Percentiles rank a stretch among this genome's conserved stretches.
Evolutionary conservation across 1,140 invertebrate genomes (phyloP).

Genomic region (Vanessa atalanta): DNA sequence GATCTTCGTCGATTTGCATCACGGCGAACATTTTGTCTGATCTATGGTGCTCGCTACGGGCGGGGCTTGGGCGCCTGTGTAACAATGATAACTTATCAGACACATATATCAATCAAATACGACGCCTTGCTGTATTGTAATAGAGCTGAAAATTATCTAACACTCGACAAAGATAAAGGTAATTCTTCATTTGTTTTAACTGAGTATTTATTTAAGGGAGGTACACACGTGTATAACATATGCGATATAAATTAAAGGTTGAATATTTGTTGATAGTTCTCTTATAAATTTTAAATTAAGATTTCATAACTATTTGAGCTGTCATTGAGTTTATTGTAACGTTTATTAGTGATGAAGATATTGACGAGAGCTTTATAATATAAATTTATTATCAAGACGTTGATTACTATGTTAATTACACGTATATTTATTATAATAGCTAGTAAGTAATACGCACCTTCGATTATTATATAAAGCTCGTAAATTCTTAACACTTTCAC

Average conservation of each 20-base stretch:
- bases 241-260: not conserved
- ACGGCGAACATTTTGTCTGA: conserved; percentile 90
- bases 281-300: not conserved
- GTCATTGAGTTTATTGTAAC: not conserved
- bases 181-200: conserved; percentile 49
- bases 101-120: conserved; percentile 25
- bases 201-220: conserved; percentile 24
- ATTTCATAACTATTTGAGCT: not conserved
- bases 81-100: conserved; percentile 72
- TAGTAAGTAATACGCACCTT: conserved; percentile 32
- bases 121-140: not conserved
- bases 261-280: not conserved
- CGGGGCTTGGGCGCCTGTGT: conserved; percentile 74
- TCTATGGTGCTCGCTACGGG: conserved; percentile 73
- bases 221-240: not conserved
- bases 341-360: not conserved
- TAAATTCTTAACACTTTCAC: conserved; percentile 55
- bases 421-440: conserved; percentile 16
- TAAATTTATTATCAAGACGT: conserved; percentile 18
- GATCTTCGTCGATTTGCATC: conserved; percentile 94
- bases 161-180: conserved; percentile 38
- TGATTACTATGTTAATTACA: conserved; percentile 18
- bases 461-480: conserved; percentile 2
- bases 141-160: conserved; percentile 17
- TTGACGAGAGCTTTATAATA: conserved; percentile 12